Base-by-base conservation (phyloP, 2,888 invertebrate species). In the Orchestes rusci region DNA sequence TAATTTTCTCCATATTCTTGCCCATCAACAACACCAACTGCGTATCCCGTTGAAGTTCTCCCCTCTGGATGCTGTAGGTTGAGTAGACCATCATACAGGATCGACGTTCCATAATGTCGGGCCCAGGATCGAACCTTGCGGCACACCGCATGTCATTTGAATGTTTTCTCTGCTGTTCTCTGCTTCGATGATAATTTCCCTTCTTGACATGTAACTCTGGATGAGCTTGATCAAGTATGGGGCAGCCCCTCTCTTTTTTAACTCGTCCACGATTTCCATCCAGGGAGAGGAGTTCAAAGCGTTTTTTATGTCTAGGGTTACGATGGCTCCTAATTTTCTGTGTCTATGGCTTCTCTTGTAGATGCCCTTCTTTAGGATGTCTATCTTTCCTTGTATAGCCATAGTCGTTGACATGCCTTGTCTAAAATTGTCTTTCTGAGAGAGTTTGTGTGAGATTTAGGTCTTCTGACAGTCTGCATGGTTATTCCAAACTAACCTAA, bases 111-210 rank as follows among this genome's bases (percentile, higher is more conserved):
- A n/a, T n/a, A n/a, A n/a, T n/a, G n/a, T n/a, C n/a, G n/a, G n/a
- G n/a, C n/a, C n/a, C n/a, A n/a, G n/a, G n/a, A n/a, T n/a, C n/a
- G n/a, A n/a, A n/a, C n/a, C n/a, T n/a, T n/a, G n/a, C n/a, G n/a
- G n/a, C n/a, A n/a, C n/a, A n/a, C n/a, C n/a, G n/a, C n/a, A n/a
- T n/a, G n/a, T n/a, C n/a, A n/a, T n/a, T n/a, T n/a, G n/a, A 3
- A 23, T 16, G 5, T 41, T 28, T 30, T 5, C 16, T 7, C 8
- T 34, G 13, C 12, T 16, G 7, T 7, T 17, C n/a, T 15, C 40
- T 15, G 43, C 48, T 7, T 46, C 42, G 16, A 46, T 7, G 3
- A 45, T 18, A 20, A 49, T 46, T 39, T 43, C 43, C 5, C 31
- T 28, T 2, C 40, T 29, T 3, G 33, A 40, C 2, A 50, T 35